phyloP scores from a whole-genome alignment of 23 tunicate genomes.

The Clavelina lepadiformis region DNA sequence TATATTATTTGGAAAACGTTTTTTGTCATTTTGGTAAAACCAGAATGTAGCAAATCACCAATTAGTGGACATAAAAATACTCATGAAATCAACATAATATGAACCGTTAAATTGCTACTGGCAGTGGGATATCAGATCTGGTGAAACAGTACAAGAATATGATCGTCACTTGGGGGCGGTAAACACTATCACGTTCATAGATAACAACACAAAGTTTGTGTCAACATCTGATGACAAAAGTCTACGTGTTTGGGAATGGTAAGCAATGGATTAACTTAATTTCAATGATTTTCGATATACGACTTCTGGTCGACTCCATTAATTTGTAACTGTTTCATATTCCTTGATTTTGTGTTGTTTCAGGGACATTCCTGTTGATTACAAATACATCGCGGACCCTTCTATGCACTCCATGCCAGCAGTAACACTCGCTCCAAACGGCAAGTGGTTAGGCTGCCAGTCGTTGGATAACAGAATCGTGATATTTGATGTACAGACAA shows the following conservation, averaged over 20 bases:
- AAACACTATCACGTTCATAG: slow-evolving; percentile 97
- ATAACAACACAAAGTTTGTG: slow-evolving; percentile 96
- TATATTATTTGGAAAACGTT: no score
- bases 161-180: slow-evolving; percentile 99
- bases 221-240: slow-evolving; percentile 98
- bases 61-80: no score
- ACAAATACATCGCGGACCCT: slow-evolving; percentile 98
- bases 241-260: slow-evolving; percentile 99
- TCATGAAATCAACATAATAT: no score
- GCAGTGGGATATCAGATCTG: slow-evolving; percentile 80
- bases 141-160: slow-evolving; percentile 89
- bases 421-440: slow-evolving; percentile 78
- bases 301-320: not conserved
- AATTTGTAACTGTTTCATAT: not conserved
- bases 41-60: no score
- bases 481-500: slow-evolving; percentile 83
- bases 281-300: no score
- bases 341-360: not conserved
- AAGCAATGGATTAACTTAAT: slow-evolving; percentile 4
- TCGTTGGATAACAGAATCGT: slow-evolving; percentile 89
- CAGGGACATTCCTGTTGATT: slow-evolving; percentile 99
- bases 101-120: not conserved
- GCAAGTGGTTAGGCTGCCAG: slow-evolving; percentile 91
- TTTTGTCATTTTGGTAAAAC: no score
- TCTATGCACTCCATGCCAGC: slow-evolving; percentile 99